Evolutionary conservation across 1,140 invertebrate species (phyloP), one percentile per base, ranked within the genome.

Genomic region (Mamestra configurata): DNA sequence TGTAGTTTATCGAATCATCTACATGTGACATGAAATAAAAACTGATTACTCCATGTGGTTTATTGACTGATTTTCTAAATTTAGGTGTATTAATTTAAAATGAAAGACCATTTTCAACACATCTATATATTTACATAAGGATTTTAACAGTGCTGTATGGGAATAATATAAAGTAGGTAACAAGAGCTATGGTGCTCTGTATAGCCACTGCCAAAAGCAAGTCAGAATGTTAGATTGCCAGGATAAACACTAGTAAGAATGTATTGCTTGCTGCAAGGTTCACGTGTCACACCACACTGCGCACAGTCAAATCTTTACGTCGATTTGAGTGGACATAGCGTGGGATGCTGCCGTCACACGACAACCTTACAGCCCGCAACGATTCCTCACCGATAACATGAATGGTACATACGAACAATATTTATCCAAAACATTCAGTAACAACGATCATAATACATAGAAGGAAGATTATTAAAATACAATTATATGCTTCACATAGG

Each of bases 41-140:
- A 53, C 46, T 31, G 7, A 51, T 53, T 71, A 46, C 24, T 51
- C 15, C 7, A 66, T 20, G 7, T 24, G 22, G 24, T 71, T 53
- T 51, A 51, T 35, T 71, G 8, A 71, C 31, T 71, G 10, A 24
- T 31, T 31, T 46, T 24, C 11, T 27, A 24, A 59, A 6, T 20
- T 10, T 6, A 73, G 51, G 20, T 64, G 8, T 66, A 40, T 22
- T 22, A 40, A 35, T 11, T 40, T 40, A 5, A 61, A 94, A 93
- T 93, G 77, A 95, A 94, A 94, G 66, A 91, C 82, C 55, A 61
- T 86, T 90, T 86, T 93, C 85, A 95, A 95, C 93, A 94, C 92
- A 94, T 94, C 92, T 95, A 94, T 94, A 95, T 95, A 95, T 95
- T 95, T 95, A 95, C 92, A 94, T 92, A 95, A 94, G 90, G 93